Percentiles rank a stretch among this genome's conserved stretches.
Evolutionary conservation across 2,888 invertebrate genomes (phyloP).

Genomic region (Axea sp.): DNA sequence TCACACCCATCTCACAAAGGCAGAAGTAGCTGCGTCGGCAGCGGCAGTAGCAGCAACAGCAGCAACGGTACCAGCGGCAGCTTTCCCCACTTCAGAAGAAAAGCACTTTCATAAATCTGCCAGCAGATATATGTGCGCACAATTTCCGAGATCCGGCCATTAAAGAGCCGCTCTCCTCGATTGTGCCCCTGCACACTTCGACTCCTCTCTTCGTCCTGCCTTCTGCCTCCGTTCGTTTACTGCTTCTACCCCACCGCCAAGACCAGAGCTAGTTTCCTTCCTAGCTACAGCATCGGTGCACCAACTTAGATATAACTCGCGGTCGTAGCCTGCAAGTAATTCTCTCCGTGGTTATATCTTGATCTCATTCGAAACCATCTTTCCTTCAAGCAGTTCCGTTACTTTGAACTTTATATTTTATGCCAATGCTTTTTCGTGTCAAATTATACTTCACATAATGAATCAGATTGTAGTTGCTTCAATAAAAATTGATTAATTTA

Average conservation of each 20-base stretch:
- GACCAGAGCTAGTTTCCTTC: conserved; percentile 55
- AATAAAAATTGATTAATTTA: too few species aligned
- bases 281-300: conserved; percentile 58
- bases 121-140: conserved; percentile 93
- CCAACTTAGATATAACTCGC: conserved; percentile 70
- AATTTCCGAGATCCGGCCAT: conserved; percentile 95
- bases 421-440: conserved; percentile 2
- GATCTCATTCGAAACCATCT: conserved; percentile 68
- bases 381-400: conserved; percentile 36
- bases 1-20: conserved; percentile 42
- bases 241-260: conserved; percentile 60
- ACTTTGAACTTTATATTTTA: conserved; percentile 6
- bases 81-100: conserved; percentile 81
- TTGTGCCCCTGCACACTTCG: conserved; percentile 63
- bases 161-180: conserved; percentile 83
- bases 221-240: conserved; percentile 60
- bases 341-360: conserved; percentile 76
- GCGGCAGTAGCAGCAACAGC: conserved; percentile 66
- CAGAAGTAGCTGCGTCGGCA: conserved; percentile 62
- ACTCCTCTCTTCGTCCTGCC: conserved; percentile 64
- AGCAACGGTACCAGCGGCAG: conserved; percentile 70
- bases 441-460: neutral
- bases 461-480: too few species aligned
- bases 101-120: conserved; percentile 94
- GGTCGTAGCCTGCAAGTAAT: conserved; percentile 72